Evolutionary conservation across 2,888 invertebrate species (phyloP).

Genomic region (Sisyra nigra): DNA sequence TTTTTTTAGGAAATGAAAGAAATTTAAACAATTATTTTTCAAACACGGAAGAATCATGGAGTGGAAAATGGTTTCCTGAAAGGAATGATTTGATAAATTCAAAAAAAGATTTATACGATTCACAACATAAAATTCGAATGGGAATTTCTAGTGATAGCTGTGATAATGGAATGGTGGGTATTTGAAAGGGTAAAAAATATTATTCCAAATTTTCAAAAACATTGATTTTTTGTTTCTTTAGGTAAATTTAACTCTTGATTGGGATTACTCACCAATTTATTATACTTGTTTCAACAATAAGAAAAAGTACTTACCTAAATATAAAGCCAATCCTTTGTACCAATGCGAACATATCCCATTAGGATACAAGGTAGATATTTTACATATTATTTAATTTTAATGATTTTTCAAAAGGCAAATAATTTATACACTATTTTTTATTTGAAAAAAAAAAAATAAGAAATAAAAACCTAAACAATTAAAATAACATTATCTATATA

Average conservation of each 20-base stretch:
- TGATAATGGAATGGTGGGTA: slow-evolving; percentile 47
- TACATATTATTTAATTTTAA: slow-evolving; percentile 7
- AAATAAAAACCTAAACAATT: too few species aligned
- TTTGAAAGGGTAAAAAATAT: slow-evolving; percentile 12
- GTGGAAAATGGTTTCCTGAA: slow-evolving; percentile 27
- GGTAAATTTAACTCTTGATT: slow-evolving; percentile 42
- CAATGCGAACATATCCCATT: slow-evolving; percentile 37
- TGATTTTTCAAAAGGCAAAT: too few species aligned
- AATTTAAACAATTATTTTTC: not conserved
- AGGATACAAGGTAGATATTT: slow-evolving; percentile 33
- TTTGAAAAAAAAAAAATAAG: too few species aligned
- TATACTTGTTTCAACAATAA: slow-evolving; percentile 43
- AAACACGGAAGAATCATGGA: slow-evolving; percentile 19
- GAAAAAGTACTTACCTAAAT: slow-evolving; percentile 29
- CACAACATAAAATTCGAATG: slow-evolving; percentile 33
- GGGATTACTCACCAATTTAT: slow-evolving; percentile 36
- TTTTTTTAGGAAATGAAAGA: too few species aligned
- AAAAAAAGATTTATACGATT: slow-evolving; percentile 14
- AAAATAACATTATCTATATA: too few species aligned
- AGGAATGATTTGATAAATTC: slow-evolving; percentile 11
- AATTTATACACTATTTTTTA: too few species aligned
- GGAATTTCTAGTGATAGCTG: slow-evolving; percentile 34
- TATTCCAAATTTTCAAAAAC: slow-evolving; percentile 16
- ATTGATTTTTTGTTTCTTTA: slow-evolving; percentile 20
- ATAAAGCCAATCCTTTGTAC: slow-evolving; percentile 27